Conservation (phyloP, 2,888 invertebrate species). For the Xylota sylvarum region DNA sequence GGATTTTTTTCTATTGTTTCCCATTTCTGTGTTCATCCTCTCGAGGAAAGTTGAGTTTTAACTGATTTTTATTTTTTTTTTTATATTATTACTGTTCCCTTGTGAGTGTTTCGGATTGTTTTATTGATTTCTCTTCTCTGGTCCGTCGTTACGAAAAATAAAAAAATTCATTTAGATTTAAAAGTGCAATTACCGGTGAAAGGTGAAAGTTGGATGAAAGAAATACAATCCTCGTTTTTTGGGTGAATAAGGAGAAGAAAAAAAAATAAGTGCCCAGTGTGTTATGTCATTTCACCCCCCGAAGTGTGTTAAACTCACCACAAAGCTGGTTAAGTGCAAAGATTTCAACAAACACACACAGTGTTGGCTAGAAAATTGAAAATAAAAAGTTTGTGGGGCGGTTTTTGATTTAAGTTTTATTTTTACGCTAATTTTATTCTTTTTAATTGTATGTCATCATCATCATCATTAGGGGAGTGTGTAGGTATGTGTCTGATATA, state of each 20-base stretch:
- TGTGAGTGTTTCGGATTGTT: not conserved
- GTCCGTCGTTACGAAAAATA: not conserved
- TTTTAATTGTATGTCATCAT: slow-evolving; percentile 43
- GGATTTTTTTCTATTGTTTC: slow-evolving; percentile 30
- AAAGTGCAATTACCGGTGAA: slow-evolving; percentile 54
- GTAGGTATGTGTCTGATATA: slow-evolving; percentile 23
- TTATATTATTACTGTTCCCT: not conserved
- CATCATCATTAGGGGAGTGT: slow-evolving; percentile 16
- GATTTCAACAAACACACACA: slow-evolving; percentile 9
- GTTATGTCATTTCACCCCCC: slow-evolving; percentile 69
- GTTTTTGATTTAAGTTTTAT: slow-evolving; percentile 6
- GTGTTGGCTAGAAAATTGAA: slow-evolving; percentile 1
- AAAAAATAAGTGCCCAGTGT: slow-evolving; percentile 39
- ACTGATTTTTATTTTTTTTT: slow-evolving; percentile 25
- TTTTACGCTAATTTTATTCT: slow-evolving; percentile 13
- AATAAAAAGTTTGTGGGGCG: not conserved
- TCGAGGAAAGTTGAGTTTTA: slow-evolving; percentile 40
- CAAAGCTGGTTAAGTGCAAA: slow-evolving; percentile 34
- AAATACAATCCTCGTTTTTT: slow-evolving; percentile 12
- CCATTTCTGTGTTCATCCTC: slow-evolving; percentile 31
- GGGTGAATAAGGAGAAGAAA: not conserved
- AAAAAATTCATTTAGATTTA: not conserved
- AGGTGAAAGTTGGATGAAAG: too few relatives aligned
- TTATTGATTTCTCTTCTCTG: slow-evolving; percentile 21
- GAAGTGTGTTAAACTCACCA: slow-evolving; percentile 44